These are phyloP conservation scores for Pluvialis apricaria DNA, from an alignment of 2,113 vertebrate genomes.

Conservation along the genomic window DNA sequence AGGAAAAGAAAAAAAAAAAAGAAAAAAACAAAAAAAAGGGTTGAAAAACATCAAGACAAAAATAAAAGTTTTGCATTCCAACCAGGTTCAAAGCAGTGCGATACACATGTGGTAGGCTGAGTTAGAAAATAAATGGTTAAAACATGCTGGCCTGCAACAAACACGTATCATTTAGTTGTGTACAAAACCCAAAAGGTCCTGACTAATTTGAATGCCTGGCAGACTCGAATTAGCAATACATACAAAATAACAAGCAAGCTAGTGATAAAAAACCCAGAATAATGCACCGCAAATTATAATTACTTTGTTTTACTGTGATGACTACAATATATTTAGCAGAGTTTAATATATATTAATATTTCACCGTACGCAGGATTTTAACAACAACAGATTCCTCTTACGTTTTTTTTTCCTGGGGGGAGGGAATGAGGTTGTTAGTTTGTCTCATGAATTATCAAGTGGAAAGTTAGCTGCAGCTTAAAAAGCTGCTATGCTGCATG, in stretches of 20 bases:
- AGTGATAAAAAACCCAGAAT: not conserved
- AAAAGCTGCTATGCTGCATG: not conserved
- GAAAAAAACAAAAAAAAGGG: not conserved
- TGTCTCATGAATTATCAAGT: not conserved
- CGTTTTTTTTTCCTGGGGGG: accelerated
- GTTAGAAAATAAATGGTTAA: not conserved
- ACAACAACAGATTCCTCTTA: not conserved
- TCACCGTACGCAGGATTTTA: not conserved
- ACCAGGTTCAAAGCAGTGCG: not conserved
- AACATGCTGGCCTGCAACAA: not conserved
- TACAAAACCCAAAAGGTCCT: not conserved
- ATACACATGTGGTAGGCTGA: not conserved
- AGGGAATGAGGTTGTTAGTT: not conserved
- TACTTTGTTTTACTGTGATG: not conserved
- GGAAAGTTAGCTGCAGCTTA: not conserved
- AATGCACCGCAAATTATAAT: not conserved
- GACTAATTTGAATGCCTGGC: not conserved
- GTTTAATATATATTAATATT: not conserved
- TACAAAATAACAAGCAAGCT: not conserved
- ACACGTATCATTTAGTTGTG: not conserved
- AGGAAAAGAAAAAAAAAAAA: too few relatives aligned
- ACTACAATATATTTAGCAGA: not conserved
- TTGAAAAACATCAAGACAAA: not conserved
- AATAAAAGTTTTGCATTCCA: not conserved
- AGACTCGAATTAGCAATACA: not conserved